Conservation (phyloP, 2,113 vertebrate genomes). For the Pachycephala philippinensis region DNA sequence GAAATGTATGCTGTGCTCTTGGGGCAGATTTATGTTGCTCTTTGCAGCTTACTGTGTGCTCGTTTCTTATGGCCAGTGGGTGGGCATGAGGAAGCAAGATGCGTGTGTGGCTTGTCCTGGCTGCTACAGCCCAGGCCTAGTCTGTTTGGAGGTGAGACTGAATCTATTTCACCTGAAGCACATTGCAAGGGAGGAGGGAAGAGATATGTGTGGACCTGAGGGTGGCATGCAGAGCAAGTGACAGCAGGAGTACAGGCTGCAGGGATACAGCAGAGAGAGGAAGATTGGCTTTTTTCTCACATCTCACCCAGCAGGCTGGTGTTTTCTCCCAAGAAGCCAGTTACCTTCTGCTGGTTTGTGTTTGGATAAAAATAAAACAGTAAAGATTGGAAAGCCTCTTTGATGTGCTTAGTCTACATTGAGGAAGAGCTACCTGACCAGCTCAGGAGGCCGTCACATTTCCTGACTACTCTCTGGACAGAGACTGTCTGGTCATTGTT, state of each 20-base stretch:
- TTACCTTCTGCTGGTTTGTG: neutral
- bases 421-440: neutral
- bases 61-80: neutral
- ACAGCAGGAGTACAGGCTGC: neutral
- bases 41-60: neutral
- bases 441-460: neutral
- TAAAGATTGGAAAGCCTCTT: neutral
- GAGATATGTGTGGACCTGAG: neutral
- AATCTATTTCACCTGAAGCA: neutral
- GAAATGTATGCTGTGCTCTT: neutral
- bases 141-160: neutral
- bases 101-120: neutral
- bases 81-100: neutral
- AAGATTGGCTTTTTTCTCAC: neutral
- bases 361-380: neutral
- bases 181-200: neutral
- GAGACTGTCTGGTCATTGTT: neutral
- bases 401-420: neutral
- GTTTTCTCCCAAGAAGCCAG: neutral
- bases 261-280: neutral
- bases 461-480: neutral
- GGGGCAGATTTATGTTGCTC: neutral
- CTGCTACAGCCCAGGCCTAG: neutral
- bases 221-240: neutral
- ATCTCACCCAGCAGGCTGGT: neutral